Percentiles rank a stretch among this genome's conserved stretches.
Evolutionary conservation across 2,113 vertebrate genomes (phyloP).

Genomic region (Pangasianodon hypophthalmus): DNA sequence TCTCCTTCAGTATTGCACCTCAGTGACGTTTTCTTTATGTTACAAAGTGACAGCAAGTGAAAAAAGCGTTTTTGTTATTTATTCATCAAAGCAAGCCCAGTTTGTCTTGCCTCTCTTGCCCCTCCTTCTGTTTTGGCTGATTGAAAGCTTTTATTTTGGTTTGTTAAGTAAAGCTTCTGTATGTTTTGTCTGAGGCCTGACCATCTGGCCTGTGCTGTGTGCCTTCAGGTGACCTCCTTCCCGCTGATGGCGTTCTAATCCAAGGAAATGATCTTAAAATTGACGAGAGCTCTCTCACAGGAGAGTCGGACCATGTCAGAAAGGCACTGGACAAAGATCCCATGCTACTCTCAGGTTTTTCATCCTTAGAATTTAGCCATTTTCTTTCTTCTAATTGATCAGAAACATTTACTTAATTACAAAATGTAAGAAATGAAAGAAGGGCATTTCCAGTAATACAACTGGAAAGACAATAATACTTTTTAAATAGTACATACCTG

Average conservation of each 20-base stretch:
- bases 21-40: not conserved
- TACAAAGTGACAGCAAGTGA: not conserved
- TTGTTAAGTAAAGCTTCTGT: constrained; percentile 18
- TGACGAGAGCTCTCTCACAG: constrained; percentile 96
- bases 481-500: not conserved
- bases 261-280: constrained; percentile 97
- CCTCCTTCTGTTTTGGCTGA: not conserved
- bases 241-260: constrained; percentile 92
- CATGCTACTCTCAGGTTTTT: constrained; percentile 90
- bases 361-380: not conserved
- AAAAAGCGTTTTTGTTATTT: not conserved
- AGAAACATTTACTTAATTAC: not conserved
- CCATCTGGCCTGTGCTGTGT: constrained; percentile 40
- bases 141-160: constrained; percentile 39
- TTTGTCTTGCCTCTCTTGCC: not conserved
- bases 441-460: not conserved
- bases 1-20: not conserved
- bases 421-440: not conserved
- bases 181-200: constrained; percentile 34
- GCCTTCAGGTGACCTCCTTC: constrained; percentile 90
- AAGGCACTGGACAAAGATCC: constrained; percentile 89
- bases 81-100: not conserved
- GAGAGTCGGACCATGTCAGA: constrained; percentile 97
- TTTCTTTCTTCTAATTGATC: not conserved
- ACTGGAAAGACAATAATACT: not conserved